A percentile compares a stretch with the other conserved stretches of the same genome.
phyloP scores from a whole-genome alignment of 2,888 invertebrate genomes.

The Epinotia brunnichana region DNA sequence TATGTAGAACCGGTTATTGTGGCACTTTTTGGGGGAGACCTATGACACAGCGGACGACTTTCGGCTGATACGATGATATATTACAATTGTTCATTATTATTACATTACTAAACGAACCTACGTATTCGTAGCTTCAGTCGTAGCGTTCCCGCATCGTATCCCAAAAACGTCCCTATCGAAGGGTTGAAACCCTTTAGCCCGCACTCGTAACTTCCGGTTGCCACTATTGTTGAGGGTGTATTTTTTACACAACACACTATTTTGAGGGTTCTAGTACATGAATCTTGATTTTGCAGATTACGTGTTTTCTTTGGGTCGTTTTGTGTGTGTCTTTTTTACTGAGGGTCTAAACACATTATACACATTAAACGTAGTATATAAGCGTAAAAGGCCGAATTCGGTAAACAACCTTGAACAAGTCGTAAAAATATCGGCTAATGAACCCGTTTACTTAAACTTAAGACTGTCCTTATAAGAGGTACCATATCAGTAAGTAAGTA shows the following conservation, averaged over 20 bases:
- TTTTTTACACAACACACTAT: conserved; percentile 37
- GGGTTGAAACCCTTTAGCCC: conserved; percentile 37
- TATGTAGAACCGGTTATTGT: too few relatives aligned
- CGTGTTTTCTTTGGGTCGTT: conserved; percentile 12
- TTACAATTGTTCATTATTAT: too few relatives aligned
- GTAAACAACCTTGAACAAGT: neutral
- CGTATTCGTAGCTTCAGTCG: neutral
- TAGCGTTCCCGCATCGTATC: conserved; percentile 9
- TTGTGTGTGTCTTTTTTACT: conserved; percentile 7
- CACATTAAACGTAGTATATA: too few relatives aligned
- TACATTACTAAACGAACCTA: neutral
- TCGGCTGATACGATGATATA: too few relatives aligned
- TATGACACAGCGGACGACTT: too few relatives aligned
- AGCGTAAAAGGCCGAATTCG: too few relatives aligned
- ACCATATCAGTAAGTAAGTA: too few relatives aligned
- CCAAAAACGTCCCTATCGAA: neutral
- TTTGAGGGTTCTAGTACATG: conserved; percentile 19
- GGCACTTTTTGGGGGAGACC: too few relatives aligned
- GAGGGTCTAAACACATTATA: neutral
- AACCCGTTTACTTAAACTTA: too few relatives aligned
- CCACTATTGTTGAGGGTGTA: conserved; percentile 30
- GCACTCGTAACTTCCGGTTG: conserved; percentile 41
- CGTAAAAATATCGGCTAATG: too few relatives aligned
- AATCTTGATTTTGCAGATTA: conserved; percentile 26
- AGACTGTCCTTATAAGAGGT: too few relatives aligned